These are phyloP conservation scores for Neodiprion fabricii DNA, from an alignment of 1,140 invertebrate genomes.

Conservation along the genomic window DNA sequence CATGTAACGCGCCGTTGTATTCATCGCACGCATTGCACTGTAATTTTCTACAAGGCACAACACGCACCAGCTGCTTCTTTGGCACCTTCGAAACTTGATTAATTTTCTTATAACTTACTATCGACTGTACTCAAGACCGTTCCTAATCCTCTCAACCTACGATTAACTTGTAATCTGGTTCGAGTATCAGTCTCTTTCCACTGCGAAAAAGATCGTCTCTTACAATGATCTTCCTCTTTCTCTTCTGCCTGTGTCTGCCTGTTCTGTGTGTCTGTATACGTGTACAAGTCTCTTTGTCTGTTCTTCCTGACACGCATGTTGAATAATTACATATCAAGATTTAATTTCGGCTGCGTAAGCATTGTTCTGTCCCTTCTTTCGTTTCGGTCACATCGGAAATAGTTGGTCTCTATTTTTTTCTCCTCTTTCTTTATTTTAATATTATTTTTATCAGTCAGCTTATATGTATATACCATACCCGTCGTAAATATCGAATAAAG, in stretches of 20 bases:
- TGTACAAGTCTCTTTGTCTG: too few species aligned
- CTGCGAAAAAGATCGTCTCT: too few species aligned
- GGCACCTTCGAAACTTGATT: neutral
- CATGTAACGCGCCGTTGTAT: neutral
- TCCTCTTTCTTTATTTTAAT: too few species aligned
- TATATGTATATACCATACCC: too few species aligned
- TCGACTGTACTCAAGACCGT: neutral
- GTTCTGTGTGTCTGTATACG: too few species aligned
- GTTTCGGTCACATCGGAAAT: slow-evolving; percentile 17
- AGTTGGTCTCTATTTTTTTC: neutral
- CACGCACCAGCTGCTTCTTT: neutral
- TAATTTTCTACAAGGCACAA: neutral
- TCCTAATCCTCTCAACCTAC: neutral
- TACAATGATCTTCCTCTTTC: too few species aligned
- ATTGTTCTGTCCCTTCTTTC: slow-evolving; percentile 20
- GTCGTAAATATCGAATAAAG: too few species aligned
- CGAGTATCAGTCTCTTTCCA: too few species aligned
- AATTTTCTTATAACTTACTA: neutral
- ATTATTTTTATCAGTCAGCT: too few species aligned
- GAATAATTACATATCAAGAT: slow-evolving; percentile 32
- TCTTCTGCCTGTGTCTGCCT: too few species aligned
- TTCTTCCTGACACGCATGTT: slow-evolving; percentile 11
- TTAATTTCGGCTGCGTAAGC: slow-evolving; percentile 8
- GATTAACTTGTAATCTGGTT: neutral
- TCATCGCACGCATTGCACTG: slow-evolving; percentile 1